Evolutionary conservation across 2,888 invertebrate genomes (phyloP), one percentile per base, ranked within the genome.

Genomic region (Hydrotaea diabolus): DNA sequence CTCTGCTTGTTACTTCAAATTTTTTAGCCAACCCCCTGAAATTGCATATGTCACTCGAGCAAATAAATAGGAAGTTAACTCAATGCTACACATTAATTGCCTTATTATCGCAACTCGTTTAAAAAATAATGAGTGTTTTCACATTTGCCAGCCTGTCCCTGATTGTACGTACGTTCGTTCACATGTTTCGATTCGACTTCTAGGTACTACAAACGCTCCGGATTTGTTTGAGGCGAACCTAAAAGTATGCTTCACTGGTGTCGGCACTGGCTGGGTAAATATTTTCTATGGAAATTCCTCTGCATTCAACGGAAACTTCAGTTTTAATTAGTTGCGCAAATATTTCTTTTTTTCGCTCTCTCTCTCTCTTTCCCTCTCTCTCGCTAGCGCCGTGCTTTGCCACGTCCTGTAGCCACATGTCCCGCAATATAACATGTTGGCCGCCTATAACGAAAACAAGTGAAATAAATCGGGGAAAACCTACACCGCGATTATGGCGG

Each of bases 301-400:
- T 62, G 76, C 79, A 83, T 80, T 82, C 77, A 81, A 73, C 80
- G 82, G 83, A 82, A 86, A 86, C 82, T 86, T 86, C 83, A 75
- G 72, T 86, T 86, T 87, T 87, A 87, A 87, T 87, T 86, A 87
- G 87, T 87, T 86, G 82, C 82, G 83, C 86, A 86, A 87, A 87
- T 86, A 86, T 86, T 85, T 86, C 85, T 84, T 53, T 64, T 26
- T 19, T 49, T 73, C 55, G 13, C 49, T 69, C 49, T 15, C 49
- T 17, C 39, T 31, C 15, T 11, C 62, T 55, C 46, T 66, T 69
- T n/a, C n/a, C n/a, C n/a, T n/a, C n/a, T n/a, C 39, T 13, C 17
- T 31, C 62, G 36, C 72, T 53, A 49, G 53, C 66, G 19, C 69
- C 64, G n/a, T n/a, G 49, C n/a, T n/a, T 8, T 49, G 17, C 13